These are phyloP conservation scores for Leucophenga montana DNA, from an alignment of 2,888 invertebrate genomes.

Conservation along the genomic window DNA sequence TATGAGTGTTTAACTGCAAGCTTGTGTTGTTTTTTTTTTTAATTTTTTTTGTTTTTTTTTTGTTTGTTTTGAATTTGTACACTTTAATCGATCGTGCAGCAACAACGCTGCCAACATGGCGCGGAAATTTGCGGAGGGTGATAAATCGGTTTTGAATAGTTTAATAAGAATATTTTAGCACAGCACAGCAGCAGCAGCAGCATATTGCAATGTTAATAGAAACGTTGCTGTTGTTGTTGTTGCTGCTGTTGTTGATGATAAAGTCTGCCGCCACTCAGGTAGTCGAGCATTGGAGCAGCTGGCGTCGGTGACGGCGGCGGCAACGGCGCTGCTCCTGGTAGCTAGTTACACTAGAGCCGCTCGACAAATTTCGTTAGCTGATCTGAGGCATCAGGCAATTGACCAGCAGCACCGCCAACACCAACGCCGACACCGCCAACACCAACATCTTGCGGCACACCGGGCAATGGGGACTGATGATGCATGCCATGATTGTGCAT, in stretches of 20 bases:
- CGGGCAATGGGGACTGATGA: conserved; percentile 73
- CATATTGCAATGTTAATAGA: conserved; percentile 19
- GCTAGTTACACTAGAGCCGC: conserved; percentile 84
- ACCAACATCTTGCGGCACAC: conserved; percentile 70
- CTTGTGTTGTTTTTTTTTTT: no score
- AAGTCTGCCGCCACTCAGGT: conserved; percentile 22
- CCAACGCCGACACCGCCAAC: conserved; percentile 75
- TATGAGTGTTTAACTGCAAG: neutral
- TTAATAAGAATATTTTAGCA: no score
- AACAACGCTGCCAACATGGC: no score
- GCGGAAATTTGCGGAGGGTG: no score
- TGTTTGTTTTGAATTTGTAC: no score
- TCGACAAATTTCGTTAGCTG: conserved; percentile 96
- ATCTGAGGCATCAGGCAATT: conserved; percentile 80
- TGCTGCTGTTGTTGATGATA: conserved; percentile 31
- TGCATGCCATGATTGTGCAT: conserved; percentile 72
- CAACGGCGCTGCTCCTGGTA: conserved; percentile 35
- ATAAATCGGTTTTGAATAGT: no score
- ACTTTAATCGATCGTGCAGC: no score
- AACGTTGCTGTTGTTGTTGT: conserved; percentile 38
- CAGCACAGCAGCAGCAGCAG: no score
- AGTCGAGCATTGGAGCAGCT: conserved; percentile 24
- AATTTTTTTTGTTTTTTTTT: no score
- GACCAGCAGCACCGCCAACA: conserved; percentile 54
- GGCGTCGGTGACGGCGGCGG: conserved; percentile 14